phyloP scores from a whole-genome alignment of 2,888 invertebrate species.

The Heliconius ethilla region DNA sequence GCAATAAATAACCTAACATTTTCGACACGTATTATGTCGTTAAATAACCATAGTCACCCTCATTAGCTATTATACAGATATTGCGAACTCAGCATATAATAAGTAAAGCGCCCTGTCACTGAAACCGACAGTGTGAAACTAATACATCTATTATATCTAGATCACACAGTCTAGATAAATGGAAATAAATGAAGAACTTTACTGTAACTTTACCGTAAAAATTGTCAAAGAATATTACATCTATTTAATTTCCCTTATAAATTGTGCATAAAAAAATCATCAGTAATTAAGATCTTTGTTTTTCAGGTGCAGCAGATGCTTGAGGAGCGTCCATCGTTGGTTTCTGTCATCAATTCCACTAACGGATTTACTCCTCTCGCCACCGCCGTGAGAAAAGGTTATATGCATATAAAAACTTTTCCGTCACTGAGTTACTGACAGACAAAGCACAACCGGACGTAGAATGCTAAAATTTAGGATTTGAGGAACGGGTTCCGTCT shows the following conservation, averaged over 20 bases:
- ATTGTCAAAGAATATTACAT: background rate
- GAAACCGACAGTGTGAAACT: background rate
- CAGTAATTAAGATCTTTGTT: background rate
- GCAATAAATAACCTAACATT: background rate
- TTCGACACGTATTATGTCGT: background rate
- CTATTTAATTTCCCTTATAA: background rate
- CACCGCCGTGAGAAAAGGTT: constrained; percentile 75
- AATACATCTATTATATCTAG: background rate
- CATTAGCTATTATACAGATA: background rate
- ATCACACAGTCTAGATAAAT: no score
- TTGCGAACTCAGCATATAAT: background rate
- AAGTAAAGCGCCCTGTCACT: constrained; percentile 6
- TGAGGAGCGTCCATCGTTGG: constrained; percentile 71
- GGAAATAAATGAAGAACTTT: no score
- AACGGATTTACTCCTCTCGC: constrained; percentile 79
- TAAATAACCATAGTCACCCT: background rate
- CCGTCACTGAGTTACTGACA: no score
- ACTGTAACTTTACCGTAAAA: background rate
- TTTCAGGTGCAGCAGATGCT: constrained; percentile 68
- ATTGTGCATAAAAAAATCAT: no score
- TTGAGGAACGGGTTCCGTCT: no score
- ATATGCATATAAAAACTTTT: background rate
- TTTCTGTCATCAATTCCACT: constrained; percentile 70
- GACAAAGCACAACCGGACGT: accelerated
- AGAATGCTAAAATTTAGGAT: no score